These are phyloP conservation scores for Phylloscopus trochiloides DNA, from an alignment of 2,113 vertebrate genomes.

Conservation along the genomic window DNA sequence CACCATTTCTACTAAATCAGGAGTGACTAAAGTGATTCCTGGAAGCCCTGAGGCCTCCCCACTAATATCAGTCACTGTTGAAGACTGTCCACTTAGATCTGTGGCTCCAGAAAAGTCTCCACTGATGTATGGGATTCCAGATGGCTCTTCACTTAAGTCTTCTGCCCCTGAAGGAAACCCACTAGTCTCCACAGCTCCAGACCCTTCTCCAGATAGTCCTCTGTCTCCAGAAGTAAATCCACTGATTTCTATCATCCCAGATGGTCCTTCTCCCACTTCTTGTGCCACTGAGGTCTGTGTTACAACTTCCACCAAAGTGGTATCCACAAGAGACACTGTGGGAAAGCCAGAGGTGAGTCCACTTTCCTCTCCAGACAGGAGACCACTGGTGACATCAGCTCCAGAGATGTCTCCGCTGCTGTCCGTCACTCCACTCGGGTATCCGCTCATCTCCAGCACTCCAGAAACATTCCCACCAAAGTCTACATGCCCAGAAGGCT, in stretches of 20 bases:
- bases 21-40: constrained; percentile 73
- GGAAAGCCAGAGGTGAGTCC: constrained; percentile 74
- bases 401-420: constrained; percentile 75
- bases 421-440: constrained; percentile 67
- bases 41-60: constrained; percentile 72
- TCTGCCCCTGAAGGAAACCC: constrained; percentile 65
- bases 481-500: constrained; percentile 64
- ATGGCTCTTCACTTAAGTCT: constrained; percentile 71
- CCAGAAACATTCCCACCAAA: constrained; percentile 74
- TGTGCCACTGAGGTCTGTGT: constrained; percentile 71
- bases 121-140: constrained; percentile 60
- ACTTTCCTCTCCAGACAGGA: constrained; percentile 75
- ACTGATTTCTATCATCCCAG: constrained; percentile 76
- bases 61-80: constrained; percentile 48
- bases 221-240: constrained; percentile 70
- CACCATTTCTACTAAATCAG: constrained; percentile 72
- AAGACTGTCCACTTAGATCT: constrained; percentile 63
- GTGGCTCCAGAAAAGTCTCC: constrained; percentile 66
- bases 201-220: constrained; percentile 62
- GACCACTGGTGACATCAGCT: constrained; percentile 53
- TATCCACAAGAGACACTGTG: constrained; percentile 76
- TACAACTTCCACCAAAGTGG: constrained; percentile 75
- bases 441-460: constrained; percentile 67
- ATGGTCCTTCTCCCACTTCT: constrained; percentile 80
- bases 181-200: constrained; percentile 63